phyloP scores from a whole-genome alignment of 2,797 vertebrate species.

The Acanthurus tractus region DNA sequence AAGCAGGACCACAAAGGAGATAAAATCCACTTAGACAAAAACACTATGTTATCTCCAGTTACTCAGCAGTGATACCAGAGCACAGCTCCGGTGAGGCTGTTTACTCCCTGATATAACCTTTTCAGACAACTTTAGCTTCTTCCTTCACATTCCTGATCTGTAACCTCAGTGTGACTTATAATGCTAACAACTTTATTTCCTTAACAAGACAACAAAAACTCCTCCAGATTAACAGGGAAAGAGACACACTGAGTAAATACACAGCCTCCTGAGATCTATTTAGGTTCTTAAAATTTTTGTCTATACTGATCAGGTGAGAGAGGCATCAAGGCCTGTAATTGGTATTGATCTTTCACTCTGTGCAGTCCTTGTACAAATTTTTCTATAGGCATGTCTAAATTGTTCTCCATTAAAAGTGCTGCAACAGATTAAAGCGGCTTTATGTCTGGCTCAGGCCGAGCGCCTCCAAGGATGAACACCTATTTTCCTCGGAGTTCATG shows the following conservation, averaged over 20 bases:
- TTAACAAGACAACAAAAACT: constrained; percentile 35
- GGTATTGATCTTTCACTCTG: constrained; percentile 58
- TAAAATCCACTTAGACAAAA: constrained; percentile 45
- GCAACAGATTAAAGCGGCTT: constrained; percentile 44
- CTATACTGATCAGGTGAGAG: constrained; percentile 52
- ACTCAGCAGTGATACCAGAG: constrained; percentile 10
- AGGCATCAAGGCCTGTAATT: constrained; percentile 49
- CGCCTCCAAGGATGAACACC: constrained; percentile 9
- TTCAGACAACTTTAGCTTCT: constrained; percentile 41
- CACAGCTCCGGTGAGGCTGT: constrained; percentile 15
- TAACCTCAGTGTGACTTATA: constrained; percentile 44
- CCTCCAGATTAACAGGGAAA: constrained; percentile 18
- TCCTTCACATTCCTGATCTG: constrained; percentile 34
- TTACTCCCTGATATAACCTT: constrained; percentile 33
- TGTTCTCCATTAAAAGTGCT: constrained; percentile 35
- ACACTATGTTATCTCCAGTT: constrained; percentile 3
- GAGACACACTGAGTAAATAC: constrained; percentile 15
- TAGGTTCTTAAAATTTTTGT: constrained; percentile 55
- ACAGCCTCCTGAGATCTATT: constrained; percentile 35
- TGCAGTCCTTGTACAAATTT: constrained; percentile 50
- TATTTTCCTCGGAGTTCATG: constrained; percentile 59
- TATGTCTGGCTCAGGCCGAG: constrained; percentile 19
- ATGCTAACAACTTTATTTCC: constrained; percentile 49
- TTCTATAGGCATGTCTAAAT: constrained; percentile 54
- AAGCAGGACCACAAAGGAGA: constrained; percentile 43